Evolutionary conservation across 1,140 invertebrate genomes (phyloP).

Genomic region (Lordiphosa mommai): DNA sequence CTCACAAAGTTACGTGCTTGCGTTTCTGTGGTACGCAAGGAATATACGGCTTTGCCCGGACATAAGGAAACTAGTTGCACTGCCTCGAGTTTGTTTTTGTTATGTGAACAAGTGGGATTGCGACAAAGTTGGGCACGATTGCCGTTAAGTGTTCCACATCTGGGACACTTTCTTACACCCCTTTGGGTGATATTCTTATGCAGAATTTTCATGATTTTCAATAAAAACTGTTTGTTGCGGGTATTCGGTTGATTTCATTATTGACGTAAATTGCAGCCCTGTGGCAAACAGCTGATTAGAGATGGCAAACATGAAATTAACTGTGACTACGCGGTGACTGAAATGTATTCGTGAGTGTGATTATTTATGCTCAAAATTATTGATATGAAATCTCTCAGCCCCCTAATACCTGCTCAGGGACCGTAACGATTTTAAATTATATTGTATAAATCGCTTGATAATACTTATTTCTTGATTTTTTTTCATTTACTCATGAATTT

Average conservation of each 20-base stretch:
- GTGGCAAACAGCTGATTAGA: not conserved
- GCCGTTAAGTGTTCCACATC: constrained; percentile 64
- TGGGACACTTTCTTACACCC: constrained; percentile 56
- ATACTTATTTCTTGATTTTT: too few relatives aligned
- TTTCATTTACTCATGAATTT: too few relatives aligned
- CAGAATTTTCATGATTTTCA: constrained; percentile 7
- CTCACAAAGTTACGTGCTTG: constrained; percentile 64
- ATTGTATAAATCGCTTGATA: too few relatives aligned
- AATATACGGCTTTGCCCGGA: constrained; percentile 44
- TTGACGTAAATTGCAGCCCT: not conserved
- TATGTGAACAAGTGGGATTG: constrained; percentile 53
- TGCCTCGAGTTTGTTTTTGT: constrained; percentile 52
- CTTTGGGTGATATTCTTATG: constrained; percentile 18
- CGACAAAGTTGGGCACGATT: constrained; percentile 55
- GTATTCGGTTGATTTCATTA: not conserved
- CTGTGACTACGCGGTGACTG: too few relatives aligned
- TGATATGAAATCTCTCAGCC: too few relatives aligned
- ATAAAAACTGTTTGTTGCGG: not conserved
- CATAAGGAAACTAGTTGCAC: constrained; percentile 47
- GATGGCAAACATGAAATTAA: too few relatives aligned
- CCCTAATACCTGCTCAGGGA: too few relatives aligned
- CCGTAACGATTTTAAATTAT: too few relatives aligned
- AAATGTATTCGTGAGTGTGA: too few relatives aligned
- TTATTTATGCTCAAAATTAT: too few relatives aligned
- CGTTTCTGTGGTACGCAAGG: constrained; percentile 48